phyloP scores from a whole-genome alignment of 2,797 vertebrate species.

The Characodon lateralis region DNA sequence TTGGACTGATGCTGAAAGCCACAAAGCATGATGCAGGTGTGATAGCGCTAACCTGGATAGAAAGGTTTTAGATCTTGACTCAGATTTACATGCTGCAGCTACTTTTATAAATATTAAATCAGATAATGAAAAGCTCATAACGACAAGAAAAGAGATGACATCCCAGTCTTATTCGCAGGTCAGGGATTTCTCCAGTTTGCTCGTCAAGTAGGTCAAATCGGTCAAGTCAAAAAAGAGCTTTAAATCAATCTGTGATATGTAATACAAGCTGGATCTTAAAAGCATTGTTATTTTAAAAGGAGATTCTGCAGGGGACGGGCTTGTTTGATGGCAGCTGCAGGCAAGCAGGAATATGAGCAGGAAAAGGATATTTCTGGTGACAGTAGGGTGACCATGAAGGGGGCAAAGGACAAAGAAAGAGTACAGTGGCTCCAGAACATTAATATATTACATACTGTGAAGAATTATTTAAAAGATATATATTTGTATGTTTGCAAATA shows the following conservation, averaged over 20 bases:
- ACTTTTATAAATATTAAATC: not conserved
- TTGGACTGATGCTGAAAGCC: constrained; percentile 8
- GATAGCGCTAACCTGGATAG: not conserved
- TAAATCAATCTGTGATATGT: constrained; percentile 9
- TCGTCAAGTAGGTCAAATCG: constrained; percentile 5
- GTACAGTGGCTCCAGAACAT: not conserved
- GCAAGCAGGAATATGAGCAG: not conserved
- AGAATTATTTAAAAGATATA: constrained; percentile 3
- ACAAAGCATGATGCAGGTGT: not conserved
- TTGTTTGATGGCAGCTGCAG: constrained; percentile 8
- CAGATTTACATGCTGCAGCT: not conserved
- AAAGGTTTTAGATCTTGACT: constrained; percentile 1
- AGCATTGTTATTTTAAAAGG: constrained; percentile 13
- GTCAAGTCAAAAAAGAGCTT: constrained; percentile 1
- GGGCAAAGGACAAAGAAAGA: not conserved
- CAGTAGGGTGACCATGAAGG: not conserved
- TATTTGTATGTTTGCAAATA: not conserved
- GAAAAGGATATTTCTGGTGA: constrained; percentile 14
- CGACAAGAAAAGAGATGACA: not conserved
- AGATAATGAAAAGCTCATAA: not conserved
- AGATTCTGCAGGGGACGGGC: constrained; percentile 2
- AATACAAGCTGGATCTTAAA: constrained; percentile 6
- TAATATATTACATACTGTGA: not conserved
- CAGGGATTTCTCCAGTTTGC: not conserved
- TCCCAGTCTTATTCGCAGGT: not conserved